Base-by-base conservation (phyloP, 1,140 invertebrate genomes). In the Drosophila littoralis region DNA sequence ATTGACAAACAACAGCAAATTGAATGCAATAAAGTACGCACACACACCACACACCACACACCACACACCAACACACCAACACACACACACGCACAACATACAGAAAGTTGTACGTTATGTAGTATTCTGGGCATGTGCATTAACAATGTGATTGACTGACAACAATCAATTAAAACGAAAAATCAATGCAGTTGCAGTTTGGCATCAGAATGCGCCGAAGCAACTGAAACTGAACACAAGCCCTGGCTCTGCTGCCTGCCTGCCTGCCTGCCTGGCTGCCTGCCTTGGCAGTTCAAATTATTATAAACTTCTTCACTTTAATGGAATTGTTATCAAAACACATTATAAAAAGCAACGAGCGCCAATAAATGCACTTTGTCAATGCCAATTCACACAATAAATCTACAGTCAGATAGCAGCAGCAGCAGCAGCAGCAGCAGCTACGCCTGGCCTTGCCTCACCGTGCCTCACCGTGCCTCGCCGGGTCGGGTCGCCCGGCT, bases 301-400 rank as follows among this genome's bases (percentile, higher is more conserved):
- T 86, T 86, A 86, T 88, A 88, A 86, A 86, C 83, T 86, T 86
- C 83, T 86, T 86, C 83, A 86, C 83, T 86, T 86, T 86, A 86
- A 86, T 86, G 83, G 83, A 86, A 86, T 86, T 88, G 83, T 86
- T 86, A 86, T 86, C 83, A 86, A 86, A 86, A 88, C 83, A 86
- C 83, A 86, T 86, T 86, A 88, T 83, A 86, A 88, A 79, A 75
- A 75, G 57, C 78, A 79, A 64, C 70, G 74, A 76, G 63, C 73
- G 79, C 66, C 73, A 84, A 82, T 85, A 88, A 88, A 84, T 88
- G 84, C 84, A 88, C 84, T 88, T 84, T 88, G 84, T 89, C 84
- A 89, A 88, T 89, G 83, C 83, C 83, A 86, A 86, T 86, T 86
- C 83, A 82, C 83, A 86, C 83, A 86, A 86, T 86, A 86, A 86